Evolutionary conservation across 2,888 invertebrate species (phyloP).

Genomic region (Scotopteryx bipunctaria): DNA sequence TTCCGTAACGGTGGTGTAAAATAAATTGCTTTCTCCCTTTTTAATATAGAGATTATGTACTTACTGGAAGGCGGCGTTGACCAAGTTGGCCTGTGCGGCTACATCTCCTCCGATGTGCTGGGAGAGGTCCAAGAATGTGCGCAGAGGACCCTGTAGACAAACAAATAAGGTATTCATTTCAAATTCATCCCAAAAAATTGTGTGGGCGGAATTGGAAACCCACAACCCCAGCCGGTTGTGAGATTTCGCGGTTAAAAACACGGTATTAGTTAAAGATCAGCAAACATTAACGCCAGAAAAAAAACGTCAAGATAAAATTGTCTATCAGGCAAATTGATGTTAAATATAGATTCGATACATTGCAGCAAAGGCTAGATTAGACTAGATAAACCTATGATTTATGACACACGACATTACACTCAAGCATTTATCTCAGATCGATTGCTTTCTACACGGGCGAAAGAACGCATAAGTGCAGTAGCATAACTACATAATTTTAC

Average conservation of each 20-base stretch:
- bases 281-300: too few species aligned
- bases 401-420: neutral
- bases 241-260: too few species aligned
- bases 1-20: slow-evolving; percentile 11
- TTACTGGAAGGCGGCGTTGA: slow-evolving; percentile 92
- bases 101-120: slow-evolving; percentile 94
- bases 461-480: too few species aligned
- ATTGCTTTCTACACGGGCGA: neutral
- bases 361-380: too few species aligned
- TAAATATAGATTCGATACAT: too few species aligned
- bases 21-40: slow-evolving; percentile 7
- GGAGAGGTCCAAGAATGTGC: slow-evolving; percentile 89
- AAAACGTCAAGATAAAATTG: too few species aligned
- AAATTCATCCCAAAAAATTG: too few species aligned
- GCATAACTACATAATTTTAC: too few species aligned
- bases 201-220: too few species aligned
- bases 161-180: neutral
- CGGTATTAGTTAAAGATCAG: too few species aligned
- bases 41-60: slow-evolving; percentile 47
- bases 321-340: too few species aligned
- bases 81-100: slow-evolving; percentile 90
- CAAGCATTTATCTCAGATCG: neutral
- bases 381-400: neutral
- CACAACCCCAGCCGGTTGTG: too few species aligned
- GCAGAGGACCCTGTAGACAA: slow-evolving; percentile 86